These are phyloP conservation scores for Andrena chrysosceles DNA, from an alignment of 2,888 invertebrate species.

Conservation along the genomic window DNA sequence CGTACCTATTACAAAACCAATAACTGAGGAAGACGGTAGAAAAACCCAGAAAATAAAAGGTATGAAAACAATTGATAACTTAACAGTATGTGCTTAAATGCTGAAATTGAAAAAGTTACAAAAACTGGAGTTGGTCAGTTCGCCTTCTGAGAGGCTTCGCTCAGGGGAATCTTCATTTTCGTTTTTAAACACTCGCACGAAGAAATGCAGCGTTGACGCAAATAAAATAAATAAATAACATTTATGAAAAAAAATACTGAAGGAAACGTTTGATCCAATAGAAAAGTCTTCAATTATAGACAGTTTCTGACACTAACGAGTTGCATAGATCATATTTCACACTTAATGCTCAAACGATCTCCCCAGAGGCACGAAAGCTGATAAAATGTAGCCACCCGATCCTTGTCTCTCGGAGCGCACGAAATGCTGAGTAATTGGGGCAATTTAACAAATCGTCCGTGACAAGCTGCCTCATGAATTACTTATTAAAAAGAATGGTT, in stretches of 20 bases:
- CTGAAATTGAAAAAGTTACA: no score
- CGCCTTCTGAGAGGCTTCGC: neutral
- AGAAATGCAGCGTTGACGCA: no score
- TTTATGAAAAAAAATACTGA: no score
- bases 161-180: neutral
- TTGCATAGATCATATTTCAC: neutral
- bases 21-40: neutral
- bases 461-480: neutral
- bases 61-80: neutral
- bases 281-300: neutral
- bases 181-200: neutral
- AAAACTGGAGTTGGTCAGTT: no score
- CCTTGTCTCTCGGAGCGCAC: neutral
- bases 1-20: slow-evolving; percentile 87
- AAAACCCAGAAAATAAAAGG: neutral
- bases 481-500: neutral
- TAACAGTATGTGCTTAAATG: neutral
- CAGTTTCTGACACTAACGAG: neutral
- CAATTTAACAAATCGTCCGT: neutral
- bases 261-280: neutral
- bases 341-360: neutral
- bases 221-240: no score
- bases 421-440: neutral
- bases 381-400: neutral
- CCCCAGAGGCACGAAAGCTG: slow-evolving; percentile 6